Conservation (phyloP, 2,888 invertebrate genomes). For the Chrysotoxum bicinctum region DNA sequence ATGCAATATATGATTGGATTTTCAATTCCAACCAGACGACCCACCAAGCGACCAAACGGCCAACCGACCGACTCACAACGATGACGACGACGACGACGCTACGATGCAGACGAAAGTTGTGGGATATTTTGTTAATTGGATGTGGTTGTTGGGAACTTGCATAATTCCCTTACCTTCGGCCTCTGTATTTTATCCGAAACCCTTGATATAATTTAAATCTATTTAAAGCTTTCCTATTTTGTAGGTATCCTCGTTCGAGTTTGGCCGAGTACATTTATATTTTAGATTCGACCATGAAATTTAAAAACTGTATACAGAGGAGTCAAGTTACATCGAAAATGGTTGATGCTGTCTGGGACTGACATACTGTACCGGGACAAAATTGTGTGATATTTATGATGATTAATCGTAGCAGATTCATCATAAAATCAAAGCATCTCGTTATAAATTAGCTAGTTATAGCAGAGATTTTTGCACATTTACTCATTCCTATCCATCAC, state of each 20-base stretch:
- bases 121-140: conserved; percentile 68
- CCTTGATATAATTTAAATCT: conserved; percentile 37
- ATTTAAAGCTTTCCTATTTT: conserved; percentile 19
- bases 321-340: background rate
- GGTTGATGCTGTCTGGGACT: background rate
- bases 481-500: background rate
- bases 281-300: background rate
- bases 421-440: conserved; percentile 25
- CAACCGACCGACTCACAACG: background rate
- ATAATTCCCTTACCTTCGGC: background rate
- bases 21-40: conserved; percentile 58
- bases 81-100: background rate
- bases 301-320: background rate
- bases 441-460: background rate
- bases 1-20: conserved; percentile 71
- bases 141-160: conserved; percentile 9
- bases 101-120: conserved; percentile 25
- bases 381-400: conserved; percentile 55
- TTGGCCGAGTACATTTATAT: background rate
- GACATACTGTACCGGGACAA: background rate
- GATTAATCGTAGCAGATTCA: conserved; percentile 43
- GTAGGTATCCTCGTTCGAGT: too few species aligned
- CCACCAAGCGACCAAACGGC: background rate
- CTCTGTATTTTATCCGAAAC: conserved; percentile 1
- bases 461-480: background rate